phyloP scores from a whole-genome alignment of 2,797 vertebrate species.

The Bovichtus variegatus region DNA sequence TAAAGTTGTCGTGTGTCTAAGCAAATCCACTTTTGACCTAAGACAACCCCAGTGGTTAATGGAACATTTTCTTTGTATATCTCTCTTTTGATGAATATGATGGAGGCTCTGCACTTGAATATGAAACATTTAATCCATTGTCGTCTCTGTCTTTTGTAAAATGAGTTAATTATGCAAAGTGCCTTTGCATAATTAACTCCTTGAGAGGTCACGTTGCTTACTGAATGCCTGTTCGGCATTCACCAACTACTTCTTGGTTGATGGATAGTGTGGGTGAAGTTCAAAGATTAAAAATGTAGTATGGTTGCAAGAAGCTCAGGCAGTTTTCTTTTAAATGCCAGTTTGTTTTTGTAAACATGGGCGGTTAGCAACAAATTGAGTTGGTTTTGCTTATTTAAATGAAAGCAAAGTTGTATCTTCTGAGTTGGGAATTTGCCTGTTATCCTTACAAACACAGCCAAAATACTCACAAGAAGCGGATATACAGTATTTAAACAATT shows the following conservation, averaged over 20 bases:
- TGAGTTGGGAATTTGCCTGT: slow-evolving; percentile 7
- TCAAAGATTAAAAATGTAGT: slow-evolving; percentile 57
- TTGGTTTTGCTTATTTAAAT: slow-evolving; percentile 34
- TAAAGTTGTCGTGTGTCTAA: neutral
- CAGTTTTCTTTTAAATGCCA: slow-evolving; percentile 54
- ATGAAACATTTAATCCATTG: slow-evolving; percentile 36
- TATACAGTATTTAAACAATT: neutral
- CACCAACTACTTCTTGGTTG: slow-evolving; percentile 49
- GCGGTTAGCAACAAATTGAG: slow-evolving; percentile 34
- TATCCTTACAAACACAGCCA: slow-evolving; percentile 12
- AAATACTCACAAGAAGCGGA: neutral
- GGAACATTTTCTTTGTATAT: neutral
- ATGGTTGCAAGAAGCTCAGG: slow-evolving; percentile 37
- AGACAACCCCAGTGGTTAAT: slow-evolving; percentile 3
- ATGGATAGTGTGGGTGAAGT: slow-evolving; percentile 45
- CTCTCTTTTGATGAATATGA: slow-evolving; percentile 18
- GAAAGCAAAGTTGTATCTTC: slow-evolving; percentile 18
- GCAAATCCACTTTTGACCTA: slow-evolving; percentile 33
- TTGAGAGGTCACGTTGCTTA: slow-evolving; percentile 43
- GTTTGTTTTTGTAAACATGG: slow-evolving; percentile 37
- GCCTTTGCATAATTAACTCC: slow-evolving; percentile 56
- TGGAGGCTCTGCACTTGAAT: slow-evolving; percentile 21
- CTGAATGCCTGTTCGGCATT: slow-evolving; percentile 38
- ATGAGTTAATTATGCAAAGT: slow-evolving; percentile 62
- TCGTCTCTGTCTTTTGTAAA: slow-evolving; percentile 31